These are phyloP conservation scores for Epirrhoe alternata DNA, from an alignment of 2,888 invertebrate species.

Conservation along the genomic window DNA sequence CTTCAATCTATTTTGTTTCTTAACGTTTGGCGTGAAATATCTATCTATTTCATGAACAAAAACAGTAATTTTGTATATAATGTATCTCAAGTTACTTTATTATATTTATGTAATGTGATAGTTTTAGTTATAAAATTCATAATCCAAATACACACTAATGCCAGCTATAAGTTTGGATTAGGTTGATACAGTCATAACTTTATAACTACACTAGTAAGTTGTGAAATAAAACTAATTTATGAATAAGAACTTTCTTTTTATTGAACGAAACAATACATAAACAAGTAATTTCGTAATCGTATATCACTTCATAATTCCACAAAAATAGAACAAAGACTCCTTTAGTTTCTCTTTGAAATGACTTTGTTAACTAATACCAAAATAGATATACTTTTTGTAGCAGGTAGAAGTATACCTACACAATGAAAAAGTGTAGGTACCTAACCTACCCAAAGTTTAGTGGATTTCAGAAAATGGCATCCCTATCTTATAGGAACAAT, in stretches of 20 bases:
- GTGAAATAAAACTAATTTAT: slow-evolving; percentile 84
- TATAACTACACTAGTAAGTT: slow-evolving; percentile 80
- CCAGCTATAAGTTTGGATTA: slow-evolving; percentile 83
- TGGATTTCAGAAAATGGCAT: too few species aligned
- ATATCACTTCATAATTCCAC: too few species aligned
- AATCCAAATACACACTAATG: slow-evolving; percentile 81
- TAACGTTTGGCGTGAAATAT: slow-evolving; percentile 24
- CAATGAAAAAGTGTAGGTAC: too few species aligned
- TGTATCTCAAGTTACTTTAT: slow-evolving; percentile 55
- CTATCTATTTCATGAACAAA: slow-evolving; percentile 7
- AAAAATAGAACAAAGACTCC: too few species aligned
- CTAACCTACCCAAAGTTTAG: too few species aligned
- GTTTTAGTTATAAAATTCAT: slow-evolving; percentile 64
- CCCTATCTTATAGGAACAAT: too few species aligned
- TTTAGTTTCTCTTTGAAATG: too few species aligned
- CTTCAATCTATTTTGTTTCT: slow-evolving; percentile 9
- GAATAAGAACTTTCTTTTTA: slow-evolving; percentile 37
- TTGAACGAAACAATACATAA: not conserved
- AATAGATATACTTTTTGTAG: too few species aligned
- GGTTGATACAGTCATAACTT: slow-evolving; percentile 81
- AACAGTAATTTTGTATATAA: slow-evolving; percentile 40
- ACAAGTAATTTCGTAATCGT: too few species aligned
- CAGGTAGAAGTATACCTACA: too few species aligned
- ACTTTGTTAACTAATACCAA: too few species aligned
- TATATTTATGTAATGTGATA: slow-evolving; percentile 74